Percentiles rank a stretch among this genome's conserved stretches.
Evolutionary conservation across 2,888 invertebrate genomes (phyloP).

Genomic region (Cosmia pyralina): DNA sequence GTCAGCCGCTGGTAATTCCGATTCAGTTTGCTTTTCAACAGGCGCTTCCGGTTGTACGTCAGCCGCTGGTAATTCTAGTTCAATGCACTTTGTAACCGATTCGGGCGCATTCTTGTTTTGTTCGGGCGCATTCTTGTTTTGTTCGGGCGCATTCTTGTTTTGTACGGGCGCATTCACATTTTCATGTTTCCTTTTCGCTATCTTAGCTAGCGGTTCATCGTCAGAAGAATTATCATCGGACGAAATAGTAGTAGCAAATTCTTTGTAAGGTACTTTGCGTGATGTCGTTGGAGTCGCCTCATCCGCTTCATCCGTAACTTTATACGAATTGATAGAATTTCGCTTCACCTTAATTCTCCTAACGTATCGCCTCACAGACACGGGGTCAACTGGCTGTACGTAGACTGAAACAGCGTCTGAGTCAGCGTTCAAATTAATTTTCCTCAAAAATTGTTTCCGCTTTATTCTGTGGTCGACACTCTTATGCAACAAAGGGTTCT

Average conservation of each 20-base stretch:
- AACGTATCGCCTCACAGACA: neutral
- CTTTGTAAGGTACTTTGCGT: neutral
- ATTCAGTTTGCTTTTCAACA: conserved; percentile 5
- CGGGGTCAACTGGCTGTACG: neutral
- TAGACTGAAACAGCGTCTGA: neutral
- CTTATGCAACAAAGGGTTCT: neutral
- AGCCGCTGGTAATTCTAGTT: neutral
- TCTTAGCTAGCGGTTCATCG: conserved; percentile 82
- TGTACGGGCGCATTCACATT: conserved; percentile 14
- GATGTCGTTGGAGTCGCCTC: conserved; percentile 2
- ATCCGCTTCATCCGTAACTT: neutral
- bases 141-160: neutral
- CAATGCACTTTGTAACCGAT: conserved; percentile 1
- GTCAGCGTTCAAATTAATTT: conserved; percentile 25
- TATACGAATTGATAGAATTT: neutral
- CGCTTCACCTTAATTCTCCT: neutral
- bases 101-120: conserved; percentile 3
- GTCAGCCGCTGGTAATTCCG: neutral
- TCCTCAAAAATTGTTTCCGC: conserved; percentile 35
- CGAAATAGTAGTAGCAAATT: conserved; percentile 12
- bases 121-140: conserved; percentile 4
- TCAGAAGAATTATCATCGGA: conserved; percentile 77
- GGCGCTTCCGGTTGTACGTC: neutral
- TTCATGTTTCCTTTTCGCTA: conserved; percentile 71
- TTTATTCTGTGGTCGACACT: conserved; percentile 1